A percentile compares a stretch with the other conserved stretches of the same genome.
Conservation (phyloP, 2,888 invertebrate species). For the Zonitis immaculata region DNA sequence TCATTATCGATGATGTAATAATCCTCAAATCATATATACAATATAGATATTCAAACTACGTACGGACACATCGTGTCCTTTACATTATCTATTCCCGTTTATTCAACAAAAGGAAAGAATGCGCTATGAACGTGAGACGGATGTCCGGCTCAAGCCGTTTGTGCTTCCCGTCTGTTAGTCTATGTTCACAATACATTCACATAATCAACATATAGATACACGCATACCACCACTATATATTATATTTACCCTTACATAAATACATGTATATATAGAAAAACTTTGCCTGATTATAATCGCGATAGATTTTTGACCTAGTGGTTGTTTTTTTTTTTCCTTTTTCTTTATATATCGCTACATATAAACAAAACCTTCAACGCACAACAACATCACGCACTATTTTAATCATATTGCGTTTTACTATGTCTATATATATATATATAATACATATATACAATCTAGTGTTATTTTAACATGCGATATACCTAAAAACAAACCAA, state of each 20-base stretch:
- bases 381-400: slow-evolving; percentile 35
- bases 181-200: slow-evolving; percentile 18
- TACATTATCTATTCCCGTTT: slow-evolving; percentile 25
- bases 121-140: slow-evolving; percentile 26
- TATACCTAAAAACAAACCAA: not conserved
- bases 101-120: slow-evolving; percentile 22
- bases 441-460: too few species aligned
- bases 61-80: slow-evolving; percentile 7
- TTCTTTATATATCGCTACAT: too few species aligned
- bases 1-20: not conserved
- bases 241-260: not conserved
- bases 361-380: slow-evolving; percentile 31
- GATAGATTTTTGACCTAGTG: slow-evolving; percentile 33
- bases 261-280: not conserved
- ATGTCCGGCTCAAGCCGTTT: slow-evolving; percentile 37
- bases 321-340: too few species aligned
- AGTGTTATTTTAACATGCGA: slow-evolving; percentile 19
- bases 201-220: slow-evolving; percentile 14
- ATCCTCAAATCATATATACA: not conserved
- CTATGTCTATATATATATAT: too few species aligned
- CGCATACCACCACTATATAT: not conserved
- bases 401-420: slow-evolving; percentile 30
- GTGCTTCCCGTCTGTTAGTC: slow-evolving; percentile 38
- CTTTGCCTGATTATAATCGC: slow-evolving; percentile 28
- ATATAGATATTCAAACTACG: slow-evolving; percentile 14